phyloP scores from a whole-genome alignment of 2,113 vertebrate genomes.

The Megaleporinus macrocephalus region DNA sequence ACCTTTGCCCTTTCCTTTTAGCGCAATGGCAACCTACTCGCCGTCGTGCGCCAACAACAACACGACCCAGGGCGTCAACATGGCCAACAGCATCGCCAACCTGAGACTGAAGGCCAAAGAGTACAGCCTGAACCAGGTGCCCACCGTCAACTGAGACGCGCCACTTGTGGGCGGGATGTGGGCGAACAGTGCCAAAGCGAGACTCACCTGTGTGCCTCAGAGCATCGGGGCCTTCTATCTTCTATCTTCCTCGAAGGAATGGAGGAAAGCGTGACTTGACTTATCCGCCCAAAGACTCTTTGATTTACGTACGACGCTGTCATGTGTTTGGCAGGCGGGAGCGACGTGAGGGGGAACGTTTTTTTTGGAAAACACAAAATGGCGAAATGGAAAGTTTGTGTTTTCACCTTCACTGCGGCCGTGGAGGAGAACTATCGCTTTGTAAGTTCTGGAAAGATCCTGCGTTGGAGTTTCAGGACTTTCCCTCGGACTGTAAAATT shows the following conservation, averaged over 20 bases:
- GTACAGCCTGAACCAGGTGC: conserved; percentile 92
- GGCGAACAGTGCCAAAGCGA: not conserved
- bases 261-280: conserved; percentile 2
- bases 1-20: conserved; percentile 58
- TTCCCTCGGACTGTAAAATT: conserved; percentile 25
- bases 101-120: conserved; percentile 94
- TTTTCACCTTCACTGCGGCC: conserved; percentile 31
- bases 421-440: conserved; percentile 14
- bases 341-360: conserved; percentile 35
- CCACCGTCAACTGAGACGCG: conserved; percentile 85
- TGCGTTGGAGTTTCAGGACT: no score
- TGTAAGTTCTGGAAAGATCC: conserved; percentile 30
- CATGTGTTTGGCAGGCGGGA: conserved; percentile 28
- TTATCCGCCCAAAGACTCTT: conserved; percentile 19
- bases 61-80: conserved; percentile 87
- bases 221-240: conserved; percentile 3
- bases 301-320: conserved; percentile 34
- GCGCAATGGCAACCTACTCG: conserved; percentile 87
- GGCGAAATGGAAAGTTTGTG: conserved; percentile 45
- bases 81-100: conserved; percentile 94
- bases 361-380: conserved; percentile 42
- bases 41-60: conserved; percentile 84
- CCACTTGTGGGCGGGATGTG: no score
- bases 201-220: not conserved
- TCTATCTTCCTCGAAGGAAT: conserved; percentile 1